Evolutionary conservation across 2,113 vertebrate genomes (phyloP).

Genomic region (Dryoscopus gambensis): DNA sequence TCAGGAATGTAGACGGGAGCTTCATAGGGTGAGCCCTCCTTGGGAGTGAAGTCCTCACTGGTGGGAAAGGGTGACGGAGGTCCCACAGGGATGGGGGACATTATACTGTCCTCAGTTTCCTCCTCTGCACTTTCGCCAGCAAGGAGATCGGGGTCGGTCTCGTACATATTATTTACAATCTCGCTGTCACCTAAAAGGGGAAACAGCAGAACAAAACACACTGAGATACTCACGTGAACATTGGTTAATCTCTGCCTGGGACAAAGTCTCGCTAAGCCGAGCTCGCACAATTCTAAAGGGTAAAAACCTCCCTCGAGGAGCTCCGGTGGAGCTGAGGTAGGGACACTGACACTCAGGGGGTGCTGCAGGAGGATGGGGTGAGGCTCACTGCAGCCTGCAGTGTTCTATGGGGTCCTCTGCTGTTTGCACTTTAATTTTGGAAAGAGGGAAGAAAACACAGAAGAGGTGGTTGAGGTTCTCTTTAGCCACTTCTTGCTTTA

Average conservation of each 20-base stretch:
- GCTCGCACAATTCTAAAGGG: not conserved
- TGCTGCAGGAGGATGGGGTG: not conserved
- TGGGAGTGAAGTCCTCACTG: slow-evolving; percentile 95
- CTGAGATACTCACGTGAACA: slow-evolving; percentile 55
- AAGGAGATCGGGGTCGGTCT: slow-evolving; percentile 88
- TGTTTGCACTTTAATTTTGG: not conserved
- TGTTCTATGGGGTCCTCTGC: fast-evolving
- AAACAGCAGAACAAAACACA: slow-evolving; percentile 61
- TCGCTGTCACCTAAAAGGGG: slow-evolving; percentile 90
- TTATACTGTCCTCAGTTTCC: slow-evolving; percentile 89
- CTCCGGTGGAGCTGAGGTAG: not conserved
- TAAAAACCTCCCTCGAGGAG: not conserved
- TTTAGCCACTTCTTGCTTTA: not conserved
- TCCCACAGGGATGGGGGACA: slow-evolving; percentile 91
- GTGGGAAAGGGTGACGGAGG: slow-evolving; percentile 86
- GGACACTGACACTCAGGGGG: fast-evolving
- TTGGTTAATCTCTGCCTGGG: slow-evolving; percentile 3
- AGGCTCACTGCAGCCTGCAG: not conserved
- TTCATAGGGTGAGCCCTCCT: slow-evolving; percentile 98
- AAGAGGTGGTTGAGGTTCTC: not conserved
- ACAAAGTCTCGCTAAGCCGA: not conserved
- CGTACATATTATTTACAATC: slow-evolving; percentile 89
- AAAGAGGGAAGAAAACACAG: not conserved
- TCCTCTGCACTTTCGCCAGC: slow-evolving; percentile 88
- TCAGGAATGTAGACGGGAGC: slow-evolving; percentile 99